Conservation (phyloP, 2,888 invertebrate genomes). For the Colletes collaris region DNA sequence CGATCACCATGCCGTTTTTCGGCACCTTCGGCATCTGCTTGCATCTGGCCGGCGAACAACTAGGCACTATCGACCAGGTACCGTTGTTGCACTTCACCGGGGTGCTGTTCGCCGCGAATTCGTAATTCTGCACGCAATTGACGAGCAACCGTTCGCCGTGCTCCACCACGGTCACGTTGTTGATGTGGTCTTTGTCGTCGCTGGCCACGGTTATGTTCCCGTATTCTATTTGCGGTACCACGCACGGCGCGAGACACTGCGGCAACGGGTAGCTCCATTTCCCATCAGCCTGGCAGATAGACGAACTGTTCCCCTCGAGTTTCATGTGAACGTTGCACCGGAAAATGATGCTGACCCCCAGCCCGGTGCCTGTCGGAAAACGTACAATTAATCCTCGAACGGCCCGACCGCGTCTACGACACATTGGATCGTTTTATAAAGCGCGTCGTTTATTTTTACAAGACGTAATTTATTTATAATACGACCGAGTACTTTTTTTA, state of each 20-base stretch:
- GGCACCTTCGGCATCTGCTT: slow-evolving; percentile 93
- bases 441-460: slow-evolving; percentile 29
- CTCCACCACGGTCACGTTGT: slow-evolving; percentile 85
- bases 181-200: slow-evolving; percentile 78
- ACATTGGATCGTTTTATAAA: not conserved
- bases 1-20: slow-evolving; percentile 97
- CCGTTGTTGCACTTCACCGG: slow-evolving; percentile 96
- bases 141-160: slow-evolving; percentile 90
- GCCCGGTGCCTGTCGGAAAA: slow-evolving; percentile 88
- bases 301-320: slow-evolving; percentile 93
- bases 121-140: slow-evolving; percentile 93
- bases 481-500: not conserved
- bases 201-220: slow-evolving; percentile 88
- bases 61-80: slow-evolving; percentile 97
- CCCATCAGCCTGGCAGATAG: slow-evolving; percentile 96
- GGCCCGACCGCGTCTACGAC: no score
- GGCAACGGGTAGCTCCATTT: slow-evolving; percentile 97
- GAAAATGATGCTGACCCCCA: slow-evolving; percentile 96
- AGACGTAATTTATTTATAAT: slow-evolving; percentile 38
- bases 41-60: slow-evolving; percentile 93
- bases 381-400: not conserved
- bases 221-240: slow-evolving; percentile 94
- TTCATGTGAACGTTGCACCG: slow-evolving; percentile 96
- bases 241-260: slow-evolving; percentile 96
- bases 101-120: slow-evolving; percentile 90